A percentile compares a stretch with the other conserved stretches of the same genome.
Conservation (phyloP, 2,797 vertebrate species). For the Helarctos malayanus region DNA sequence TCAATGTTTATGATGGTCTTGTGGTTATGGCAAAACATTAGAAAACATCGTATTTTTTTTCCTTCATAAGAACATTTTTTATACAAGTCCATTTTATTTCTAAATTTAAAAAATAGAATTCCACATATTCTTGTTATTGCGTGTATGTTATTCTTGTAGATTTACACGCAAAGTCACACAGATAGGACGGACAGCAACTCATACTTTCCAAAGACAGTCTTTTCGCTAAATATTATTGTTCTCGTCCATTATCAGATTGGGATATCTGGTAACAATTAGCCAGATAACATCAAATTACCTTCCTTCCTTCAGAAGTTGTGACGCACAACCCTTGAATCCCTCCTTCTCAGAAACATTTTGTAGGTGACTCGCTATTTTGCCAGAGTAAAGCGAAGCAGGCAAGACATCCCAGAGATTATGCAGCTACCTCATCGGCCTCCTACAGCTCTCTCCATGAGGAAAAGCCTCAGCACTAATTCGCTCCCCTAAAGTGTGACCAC, state of each 20-base stretch:
- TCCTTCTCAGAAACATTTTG: not conserved
- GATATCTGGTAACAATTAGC: not conserved
- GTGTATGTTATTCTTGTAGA: not conserved
- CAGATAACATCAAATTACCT: not conserved
- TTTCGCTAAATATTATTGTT: not conserved
- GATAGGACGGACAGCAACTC: not conserved
- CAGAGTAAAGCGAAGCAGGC: not conserved
- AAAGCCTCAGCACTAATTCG: not conserved
- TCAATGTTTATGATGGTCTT: not conserved
- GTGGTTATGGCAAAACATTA: not conserved
- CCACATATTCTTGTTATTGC: not conserved
- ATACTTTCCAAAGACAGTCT: not conserved
- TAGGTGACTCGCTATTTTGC: not conserved
- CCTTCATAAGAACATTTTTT: not conserved
- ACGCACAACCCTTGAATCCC: too few species aligned
- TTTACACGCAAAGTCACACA: not conserved
- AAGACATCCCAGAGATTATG: not conserved
- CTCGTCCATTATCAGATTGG: not conserved
- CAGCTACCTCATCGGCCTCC: constrained; percentile 25
- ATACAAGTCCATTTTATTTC: not conserved
- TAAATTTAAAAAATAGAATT: not conserved
- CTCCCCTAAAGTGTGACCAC: constrained; percentile 46
- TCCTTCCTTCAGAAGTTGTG: not conserved
- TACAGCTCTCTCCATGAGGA: not conserved
- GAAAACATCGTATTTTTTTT: not conserved